Percentiles rank a stretch among this genome's conserved stretches.
Conservation (phyloP, 2,888 invertebrate genomes). For the Cheilosia vernalis region DNA sequence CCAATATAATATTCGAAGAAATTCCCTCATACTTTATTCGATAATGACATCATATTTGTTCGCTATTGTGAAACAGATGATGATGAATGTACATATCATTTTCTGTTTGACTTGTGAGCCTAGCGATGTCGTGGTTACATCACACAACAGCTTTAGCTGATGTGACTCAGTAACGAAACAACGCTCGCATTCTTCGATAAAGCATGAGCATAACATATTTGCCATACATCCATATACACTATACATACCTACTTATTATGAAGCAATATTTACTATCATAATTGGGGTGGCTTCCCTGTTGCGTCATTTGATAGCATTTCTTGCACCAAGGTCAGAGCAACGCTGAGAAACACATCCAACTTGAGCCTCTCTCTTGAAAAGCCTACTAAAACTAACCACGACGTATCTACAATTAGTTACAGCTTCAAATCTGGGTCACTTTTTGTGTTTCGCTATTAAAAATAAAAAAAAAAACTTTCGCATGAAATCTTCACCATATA, state of each 20-base stretch:
- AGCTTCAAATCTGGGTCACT: conserved; percentile 42
- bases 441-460: conserved; percentile 36
- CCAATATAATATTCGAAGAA: conserved; percentile 37
- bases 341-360: not conserved
- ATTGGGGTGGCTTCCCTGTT: not conserved
- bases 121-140: conserved; percentile 34
- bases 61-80: conserved; percentile 40
- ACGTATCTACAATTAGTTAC: conserved; percentile 8
- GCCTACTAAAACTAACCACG: conserved; percentile 12
- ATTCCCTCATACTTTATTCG: conserved; percentile 30
- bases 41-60: conserved; percentile 51
- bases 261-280: not conserved
- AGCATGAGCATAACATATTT: not conserved
- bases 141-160: conserved; percentile 23
- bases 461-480: conserved; percentile 24
- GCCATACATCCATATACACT: not conserved
- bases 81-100: conserved; percentile 40
- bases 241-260: not conserved
- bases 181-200: not conserved
- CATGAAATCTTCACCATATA: conserved; percentile 40
- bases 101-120: conserved; percentile 20
- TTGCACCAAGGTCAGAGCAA: not conserved
- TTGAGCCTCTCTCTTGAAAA: conserved; percentile 18
- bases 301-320: not conserved
- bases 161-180: conserved; percentile 35